These are phyloP conservation scores for Vidua macroura DNA, from an alignment of 2,113 vertebrate genomes.

Conservation along the genomic window DNA sequence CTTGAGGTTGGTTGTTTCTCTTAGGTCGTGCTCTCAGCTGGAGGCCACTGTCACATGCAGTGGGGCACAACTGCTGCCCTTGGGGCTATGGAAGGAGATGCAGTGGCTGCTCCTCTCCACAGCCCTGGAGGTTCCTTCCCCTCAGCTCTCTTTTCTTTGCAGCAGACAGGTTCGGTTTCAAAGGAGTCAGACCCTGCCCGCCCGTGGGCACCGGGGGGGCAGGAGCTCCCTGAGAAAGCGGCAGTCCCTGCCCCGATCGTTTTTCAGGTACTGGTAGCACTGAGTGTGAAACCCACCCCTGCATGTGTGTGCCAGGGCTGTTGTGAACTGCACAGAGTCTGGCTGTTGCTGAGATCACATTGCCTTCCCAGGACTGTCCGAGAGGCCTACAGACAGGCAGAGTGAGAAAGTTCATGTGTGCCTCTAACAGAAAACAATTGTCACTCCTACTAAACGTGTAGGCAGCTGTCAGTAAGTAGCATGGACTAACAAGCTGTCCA, in stretches of 20 bases:
- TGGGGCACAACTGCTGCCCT: not conserved
- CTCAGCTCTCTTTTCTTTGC: conserved; percentile 70
- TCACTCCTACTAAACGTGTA: conserved; percentile 48
- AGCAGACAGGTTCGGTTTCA: conserved; percentile 94
- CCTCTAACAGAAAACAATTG: conserved; percentile 18
- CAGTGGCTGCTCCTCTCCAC: not conserved
- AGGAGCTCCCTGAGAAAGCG: conserved; percentile 84
- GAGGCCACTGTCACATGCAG: not conserved
- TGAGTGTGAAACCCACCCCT: conserved; percentile 56
- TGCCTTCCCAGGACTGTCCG: conserved; percentile 3
- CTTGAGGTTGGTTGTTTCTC: not conserved
- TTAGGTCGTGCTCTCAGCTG: not conserved
- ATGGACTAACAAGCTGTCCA: conserved; percentile 65
- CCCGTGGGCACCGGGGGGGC: conserved; percentile 83
- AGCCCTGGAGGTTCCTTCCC: conserved; percentile 10
- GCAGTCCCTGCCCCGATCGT: conserved; percentile 89
- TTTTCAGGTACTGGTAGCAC: conserved; percentile 87
- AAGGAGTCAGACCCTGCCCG: conserved; percentile 91
- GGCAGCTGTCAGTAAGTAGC: conserved; percentile 43
- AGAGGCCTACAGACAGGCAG: not conserved
- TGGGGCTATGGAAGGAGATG: not conserved
- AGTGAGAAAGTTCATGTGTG: not conserved
- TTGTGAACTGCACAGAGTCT: conserved; percentile 6
- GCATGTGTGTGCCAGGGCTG: conserved; percentile 60
- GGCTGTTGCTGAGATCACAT: not conserved